These are phyloP conservation scores for Chrysomela aeneicollis DNA, from an alignment of 2,888 invertebrate genomes.

Conservation along the genomic window DNA sequence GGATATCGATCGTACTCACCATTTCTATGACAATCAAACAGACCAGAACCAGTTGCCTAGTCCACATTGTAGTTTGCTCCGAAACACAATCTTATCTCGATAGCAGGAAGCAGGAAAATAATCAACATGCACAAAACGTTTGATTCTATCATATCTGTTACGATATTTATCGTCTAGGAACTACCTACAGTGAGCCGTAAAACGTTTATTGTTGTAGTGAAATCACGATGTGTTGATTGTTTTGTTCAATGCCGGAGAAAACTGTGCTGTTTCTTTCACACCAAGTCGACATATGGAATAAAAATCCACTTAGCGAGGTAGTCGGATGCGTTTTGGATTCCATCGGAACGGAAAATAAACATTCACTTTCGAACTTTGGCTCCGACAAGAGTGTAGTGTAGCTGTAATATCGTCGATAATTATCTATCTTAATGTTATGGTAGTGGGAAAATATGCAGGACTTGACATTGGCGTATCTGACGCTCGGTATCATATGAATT, in stretches of 20 bases:
- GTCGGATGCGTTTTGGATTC: not conserved
- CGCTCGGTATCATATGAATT: no score
- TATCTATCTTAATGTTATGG: no score
- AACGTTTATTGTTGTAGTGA: not conserved
- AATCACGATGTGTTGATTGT: not conserved
- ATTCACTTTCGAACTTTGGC: not conserved
- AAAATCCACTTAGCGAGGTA: not conserved
- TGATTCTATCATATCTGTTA: not conserved
- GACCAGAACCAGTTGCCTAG: not conserved
- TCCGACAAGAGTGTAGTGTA: not conserved
- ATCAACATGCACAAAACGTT: not conserved
- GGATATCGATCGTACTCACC: not conserved
- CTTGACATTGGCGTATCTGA: no score
- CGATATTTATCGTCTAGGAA: not conserved
- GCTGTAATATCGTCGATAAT: constrained; percentile 1
- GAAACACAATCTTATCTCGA: not conserved
- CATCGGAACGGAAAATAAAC: not conserved
- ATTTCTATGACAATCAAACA: not conserved
- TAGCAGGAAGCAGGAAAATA: not conserved
- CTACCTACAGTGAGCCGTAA: not conserved
- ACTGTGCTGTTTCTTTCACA: not conserved
- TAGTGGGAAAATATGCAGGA: no score
- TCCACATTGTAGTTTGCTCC: not conserved
- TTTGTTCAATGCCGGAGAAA: not conserved
- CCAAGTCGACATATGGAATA: not conserved